Evolutionary conservation across 1,140 invertebrate species (phyloP).

Genomic region (Aphis craccivora): DNA sequence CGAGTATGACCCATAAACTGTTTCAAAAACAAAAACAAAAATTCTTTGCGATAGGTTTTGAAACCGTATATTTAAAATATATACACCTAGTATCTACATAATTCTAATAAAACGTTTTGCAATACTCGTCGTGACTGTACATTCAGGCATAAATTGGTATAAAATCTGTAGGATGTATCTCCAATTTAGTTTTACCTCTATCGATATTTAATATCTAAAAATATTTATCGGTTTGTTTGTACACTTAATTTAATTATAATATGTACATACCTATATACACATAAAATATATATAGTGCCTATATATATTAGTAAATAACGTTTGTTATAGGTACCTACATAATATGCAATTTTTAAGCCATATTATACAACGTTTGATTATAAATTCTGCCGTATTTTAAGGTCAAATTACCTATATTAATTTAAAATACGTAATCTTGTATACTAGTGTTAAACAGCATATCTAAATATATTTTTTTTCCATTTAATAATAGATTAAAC

Average conservation of each 20-base stretch:
- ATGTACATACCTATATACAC: not conserved
- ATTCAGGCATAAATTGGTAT: not conserved
- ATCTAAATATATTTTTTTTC: not conserved
- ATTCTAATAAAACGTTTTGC: not conserved
- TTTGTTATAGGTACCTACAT: not conserved
- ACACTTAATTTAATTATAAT: not conserved
- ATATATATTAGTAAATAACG: not conserved
- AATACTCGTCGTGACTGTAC: not conserved
- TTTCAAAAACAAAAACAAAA: not conserved
- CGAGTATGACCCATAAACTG: not conserved
- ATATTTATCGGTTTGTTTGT: not conserved
- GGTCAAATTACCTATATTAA: not conserved
- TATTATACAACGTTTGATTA: not conserved
- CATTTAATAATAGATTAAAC: not conserved
- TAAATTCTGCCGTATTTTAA: not conserved
- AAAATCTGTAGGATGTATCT: not conserved
- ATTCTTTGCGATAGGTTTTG: not conserved
- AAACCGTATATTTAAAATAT: not conserved
- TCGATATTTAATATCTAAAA: not conserved
- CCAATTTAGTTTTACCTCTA: not conserved
- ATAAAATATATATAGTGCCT: not conserved
- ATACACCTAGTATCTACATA: not conserved
- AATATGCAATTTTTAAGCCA: not conserved
- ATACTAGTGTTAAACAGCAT: not conserved
- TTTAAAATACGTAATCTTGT: not conserved